phyloP scores from a whole-genome alignment of 30 jellyfish, hydroid and myxozoan genomes.

The Mastigias papua region DNA sequence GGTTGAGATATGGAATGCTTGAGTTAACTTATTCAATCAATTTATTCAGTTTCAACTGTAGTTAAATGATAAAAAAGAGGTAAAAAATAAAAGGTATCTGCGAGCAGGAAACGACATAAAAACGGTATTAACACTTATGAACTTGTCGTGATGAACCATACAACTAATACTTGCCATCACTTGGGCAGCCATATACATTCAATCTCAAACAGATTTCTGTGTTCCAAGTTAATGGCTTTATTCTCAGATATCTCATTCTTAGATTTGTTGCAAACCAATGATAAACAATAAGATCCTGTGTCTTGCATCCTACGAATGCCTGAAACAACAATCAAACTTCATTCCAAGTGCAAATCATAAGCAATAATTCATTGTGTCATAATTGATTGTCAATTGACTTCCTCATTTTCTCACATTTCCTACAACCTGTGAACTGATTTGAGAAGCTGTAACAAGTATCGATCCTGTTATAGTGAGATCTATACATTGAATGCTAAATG shows the following conservation, averaged over 20 bases:
- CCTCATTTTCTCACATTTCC: not conserved
- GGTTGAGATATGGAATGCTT: too few species aligned
- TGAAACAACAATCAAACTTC: not conserved
- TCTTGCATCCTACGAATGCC: constrained; percentile 58
- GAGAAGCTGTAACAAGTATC: not conserved
- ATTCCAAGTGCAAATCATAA: not conserved
- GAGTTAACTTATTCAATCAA: not conserved
- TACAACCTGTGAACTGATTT: not conserved
- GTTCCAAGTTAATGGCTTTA: constrained; percentile 34
- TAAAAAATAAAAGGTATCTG: too few species aligned
- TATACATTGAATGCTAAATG: not conserved
- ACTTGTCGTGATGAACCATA: too few species aligned
- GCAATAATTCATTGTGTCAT: not conserved
- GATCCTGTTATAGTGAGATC: not conserved
- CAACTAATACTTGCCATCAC: constrained; percentile 40
- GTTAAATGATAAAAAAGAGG: too few species aligned
- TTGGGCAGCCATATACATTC: constrained; percentile 72
- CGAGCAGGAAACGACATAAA: too few species aligned
- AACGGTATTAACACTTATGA: too few species aligned
- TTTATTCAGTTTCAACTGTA: too few species aligned
- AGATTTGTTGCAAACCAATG: constrained; percentile 64
- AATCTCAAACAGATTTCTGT: constrained; percentile 48
- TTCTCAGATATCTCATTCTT: constrained; percentile 25
- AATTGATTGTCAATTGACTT: not conserved
- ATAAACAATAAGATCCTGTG: constrained; percentile 35